Percentiles rank a stretch among this genome's conserved stretches.
Conservation (phyloP, 2,888 invertebrate genomes). For the Portevinia maculata region DNA sequence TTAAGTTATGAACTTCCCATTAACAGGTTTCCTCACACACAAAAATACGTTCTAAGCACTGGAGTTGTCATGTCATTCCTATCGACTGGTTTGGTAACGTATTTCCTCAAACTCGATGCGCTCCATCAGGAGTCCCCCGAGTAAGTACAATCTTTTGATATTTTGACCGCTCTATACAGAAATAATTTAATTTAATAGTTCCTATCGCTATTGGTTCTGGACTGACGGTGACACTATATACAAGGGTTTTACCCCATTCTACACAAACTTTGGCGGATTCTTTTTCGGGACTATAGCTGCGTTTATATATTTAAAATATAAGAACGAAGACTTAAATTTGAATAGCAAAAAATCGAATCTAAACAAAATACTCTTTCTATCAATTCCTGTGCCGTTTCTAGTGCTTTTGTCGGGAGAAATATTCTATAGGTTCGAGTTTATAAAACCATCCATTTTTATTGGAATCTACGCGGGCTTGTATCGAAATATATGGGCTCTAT, state of each 20-base stretch:
- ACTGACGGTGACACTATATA: slow-evolving; percentile 77
- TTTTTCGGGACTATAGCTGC: slow-evolving; percentile 78
- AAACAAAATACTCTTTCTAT: slow-evolving; percentile 75
- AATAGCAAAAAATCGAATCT: slow-evolving; percentile 73
- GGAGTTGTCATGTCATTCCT: slow-evolving; percentile 68
- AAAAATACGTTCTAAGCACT: slow-evolving; percentile 62
- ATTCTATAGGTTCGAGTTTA: slow-evolving; percentile 79
- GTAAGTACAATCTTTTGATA: too few species aligned
- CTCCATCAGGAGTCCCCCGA: slow-evolving; percentile 79
- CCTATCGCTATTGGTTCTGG: slow-evolving; percentile 79
- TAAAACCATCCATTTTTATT: slow-evolving; percentile 80
- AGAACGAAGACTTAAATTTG: slow-evolving; percentile 45
- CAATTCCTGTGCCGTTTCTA: slow-evolving; percentile 69
- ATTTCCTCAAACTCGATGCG: slow-evolving; percentile 77
- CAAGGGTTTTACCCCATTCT: slow-evolving; percentile 78
- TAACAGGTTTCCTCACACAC: slow-evolving; percentile 76
- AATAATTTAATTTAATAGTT: too few species aligned
- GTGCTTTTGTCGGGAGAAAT: slow-evolving; percentile 77
- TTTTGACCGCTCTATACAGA: too few species aligned
- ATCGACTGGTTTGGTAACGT: slow-evolving; percentile 77
- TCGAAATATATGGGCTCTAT: slow-evolving; percentile 81
- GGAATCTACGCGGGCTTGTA: slow-evolving; percentile 82
- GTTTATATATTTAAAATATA: slow-evolving; percentile 76
- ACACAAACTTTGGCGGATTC: slow-evolving; percentile 80
- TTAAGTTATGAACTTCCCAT: too few species aligned